Evolutionary conservation across 2,797 vertebrate species (phyloP), one percentile per base, ranked within the genome.

Genomic region (Choloepus didactylus): DNA sequence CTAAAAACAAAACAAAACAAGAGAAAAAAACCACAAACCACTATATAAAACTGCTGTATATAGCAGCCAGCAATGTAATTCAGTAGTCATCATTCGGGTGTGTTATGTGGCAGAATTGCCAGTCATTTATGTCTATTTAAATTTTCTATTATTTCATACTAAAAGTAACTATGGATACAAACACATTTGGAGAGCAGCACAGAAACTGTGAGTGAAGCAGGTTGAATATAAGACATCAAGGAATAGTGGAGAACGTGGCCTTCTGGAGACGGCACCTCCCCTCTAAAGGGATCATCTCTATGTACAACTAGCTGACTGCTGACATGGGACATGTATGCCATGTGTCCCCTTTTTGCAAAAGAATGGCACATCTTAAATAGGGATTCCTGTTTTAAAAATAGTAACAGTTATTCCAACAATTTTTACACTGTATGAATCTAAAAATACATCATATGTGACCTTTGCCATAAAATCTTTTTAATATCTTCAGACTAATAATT

Each of bases 381-480:
- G 59, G 91, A 91, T 6, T 72, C 16, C 29, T 38, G 83, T 73
- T 64, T 59, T 77, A 91, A 76, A 84, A 70, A 73, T 27, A 75
- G 49, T 14, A 44, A 75, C 3, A 27, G 27, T 3, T 70, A 51
- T 64, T 54, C 10, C 35, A 77, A 23, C 9, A 79, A 14, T 64
- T 93, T 76, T 77, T 77, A 7, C 2, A 70, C 72, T 15, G 7
- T 14, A 60, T 25, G 54, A 9, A 56, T 80, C 16, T 93, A 80
- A 84, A 18, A 70, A 44, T 5, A 72, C 49, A 70, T 25, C 11
- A 9, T 51, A 8, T 62, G 67, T 59, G 54, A 46, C 35, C 21
- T 84, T 73, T 59, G 35, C 29, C 41, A 56, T 75, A 46, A 89
- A 91, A 35, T 4, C 3, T 59, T 38, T 83, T 70, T 51, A 29